phyloP scores from a whole-genome alignment of 2,888 invertebrate genomes.

The Conops quadrifasciatus region DNA sequence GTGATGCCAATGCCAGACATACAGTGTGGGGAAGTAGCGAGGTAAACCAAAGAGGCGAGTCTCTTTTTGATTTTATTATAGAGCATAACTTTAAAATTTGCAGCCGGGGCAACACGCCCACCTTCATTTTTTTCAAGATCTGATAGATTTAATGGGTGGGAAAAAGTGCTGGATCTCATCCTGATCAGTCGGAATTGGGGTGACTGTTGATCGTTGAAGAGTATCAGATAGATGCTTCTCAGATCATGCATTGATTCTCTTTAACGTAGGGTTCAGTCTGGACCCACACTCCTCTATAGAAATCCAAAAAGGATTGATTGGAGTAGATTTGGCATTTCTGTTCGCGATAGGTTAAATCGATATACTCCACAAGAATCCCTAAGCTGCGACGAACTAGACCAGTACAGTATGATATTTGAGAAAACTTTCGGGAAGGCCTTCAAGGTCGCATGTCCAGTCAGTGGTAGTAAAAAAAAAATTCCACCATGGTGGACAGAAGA shows the following conservation, averaged over 20 bases:
- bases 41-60: constrained; percentile 1
- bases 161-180: not conserved
- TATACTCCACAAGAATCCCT: not conserved
- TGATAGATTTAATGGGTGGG: not conserved
- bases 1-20: constrained; percentile 9
- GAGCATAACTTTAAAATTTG: not conserved
- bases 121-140: not conserved
- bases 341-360: not conserved
- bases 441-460: not conserved
- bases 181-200: not conserved
- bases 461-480: not conserved
- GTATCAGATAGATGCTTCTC: no score
- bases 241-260: not conserved
- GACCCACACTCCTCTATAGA: not conserved
- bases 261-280: not conserved
- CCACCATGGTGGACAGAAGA: not conserved
- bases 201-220: not conserved
- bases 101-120: not conserved
- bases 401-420: not conserved
- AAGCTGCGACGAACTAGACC: not conserved
- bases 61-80: constrained; percentile 10
- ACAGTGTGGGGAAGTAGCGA: not conserved
- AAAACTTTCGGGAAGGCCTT: not conserved
- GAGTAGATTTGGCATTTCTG: not conserved
- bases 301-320: not conserved